These are phyloP conservation scores for Acleris literana DNA, from an alignment of 2,888 invertebrate species.

Conservation along the genomic window DNA sequence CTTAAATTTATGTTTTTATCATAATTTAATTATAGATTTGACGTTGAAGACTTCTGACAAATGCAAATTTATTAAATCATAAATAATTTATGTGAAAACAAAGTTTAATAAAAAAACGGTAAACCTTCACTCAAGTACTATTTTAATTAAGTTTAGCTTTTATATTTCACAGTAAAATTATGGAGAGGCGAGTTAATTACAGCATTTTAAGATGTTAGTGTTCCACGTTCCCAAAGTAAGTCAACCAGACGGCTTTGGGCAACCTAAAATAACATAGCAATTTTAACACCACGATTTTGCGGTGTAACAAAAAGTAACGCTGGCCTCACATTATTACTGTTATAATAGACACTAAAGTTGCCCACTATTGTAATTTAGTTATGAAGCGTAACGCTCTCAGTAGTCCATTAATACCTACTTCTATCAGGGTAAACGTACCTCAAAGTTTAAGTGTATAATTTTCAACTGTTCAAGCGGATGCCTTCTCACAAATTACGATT, in stretches of 20 bases:
- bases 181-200: not conserved
- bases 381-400: constrained; percentile 49
- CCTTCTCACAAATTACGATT: constrained; percentile 82
- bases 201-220: not conserved
- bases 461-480: constrained; percentile 80
- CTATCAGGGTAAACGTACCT: constrained; percentile 60
- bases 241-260: not conserved
- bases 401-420: constrained; percentile 55
- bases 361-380: constrained; percentile 37
- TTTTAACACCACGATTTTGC: constrained; percentile 17
- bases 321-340: constrained; percentile 24
- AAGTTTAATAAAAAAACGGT: too few species aligned
- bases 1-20: constrained; percentile 12
- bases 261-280: constrained; percentile 1
- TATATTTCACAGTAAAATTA: too few species aligned
- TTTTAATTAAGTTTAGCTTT: too few species aligned
- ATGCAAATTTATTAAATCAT: constrained; percentile 27
- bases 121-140: too few species aligned
- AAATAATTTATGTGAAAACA: too few species aligned
- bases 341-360: constrained; percentile 27
- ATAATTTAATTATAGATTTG: constrained; percentile 11
- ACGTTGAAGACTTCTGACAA: constrained; percentile 22
- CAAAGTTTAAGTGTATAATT: constrained; percentile 69
- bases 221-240: constrained; percentile 1
- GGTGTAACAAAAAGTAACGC: constrained; percentile 6